Conservation (phyloP, 2,113 vertebrate species). For the Microtus ochrogaster region DNA sequence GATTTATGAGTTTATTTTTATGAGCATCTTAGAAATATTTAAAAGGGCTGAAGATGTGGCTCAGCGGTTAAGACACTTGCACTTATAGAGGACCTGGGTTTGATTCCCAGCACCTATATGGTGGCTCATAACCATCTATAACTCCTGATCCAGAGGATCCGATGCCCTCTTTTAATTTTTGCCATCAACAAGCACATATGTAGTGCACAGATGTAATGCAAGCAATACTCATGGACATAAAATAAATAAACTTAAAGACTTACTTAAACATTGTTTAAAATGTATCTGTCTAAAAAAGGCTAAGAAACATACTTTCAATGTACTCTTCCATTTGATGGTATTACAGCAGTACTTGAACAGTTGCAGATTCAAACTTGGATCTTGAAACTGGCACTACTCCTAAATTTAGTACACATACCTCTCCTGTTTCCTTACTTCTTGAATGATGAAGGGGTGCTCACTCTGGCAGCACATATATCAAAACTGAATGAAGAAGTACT, state of each 20-base stretch:
- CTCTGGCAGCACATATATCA: background rate
- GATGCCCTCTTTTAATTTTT: background rate
- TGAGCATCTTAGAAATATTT: background rate
- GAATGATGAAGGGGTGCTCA: background rate
- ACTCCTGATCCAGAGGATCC: background rate
- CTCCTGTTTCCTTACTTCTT: background rate
- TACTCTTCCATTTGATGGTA: background rate
- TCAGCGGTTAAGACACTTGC: background rate
- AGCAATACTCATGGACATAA: background rate
- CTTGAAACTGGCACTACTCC: background rate
- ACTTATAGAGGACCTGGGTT: background rate
- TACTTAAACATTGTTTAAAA: constrained; percentile 3
- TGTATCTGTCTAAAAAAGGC: background rate
- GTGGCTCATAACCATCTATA: background rate
- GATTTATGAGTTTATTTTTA: background rate
- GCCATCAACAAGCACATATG: background rate
- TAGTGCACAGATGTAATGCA: background rate
- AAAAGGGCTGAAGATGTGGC: background rate
- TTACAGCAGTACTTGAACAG: background rate
- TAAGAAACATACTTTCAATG: background rate
- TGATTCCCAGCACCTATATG: background rate
- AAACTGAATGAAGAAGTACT: background rate
- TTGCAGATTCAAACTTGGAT: background rate
- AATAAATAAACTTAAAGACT: background rate
- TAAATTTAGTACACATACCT: background rate